Evolutionary conservation across 1,140 invertebrate genomes (phyloP).

Genomic region (Drosophila leontia): DNA sequence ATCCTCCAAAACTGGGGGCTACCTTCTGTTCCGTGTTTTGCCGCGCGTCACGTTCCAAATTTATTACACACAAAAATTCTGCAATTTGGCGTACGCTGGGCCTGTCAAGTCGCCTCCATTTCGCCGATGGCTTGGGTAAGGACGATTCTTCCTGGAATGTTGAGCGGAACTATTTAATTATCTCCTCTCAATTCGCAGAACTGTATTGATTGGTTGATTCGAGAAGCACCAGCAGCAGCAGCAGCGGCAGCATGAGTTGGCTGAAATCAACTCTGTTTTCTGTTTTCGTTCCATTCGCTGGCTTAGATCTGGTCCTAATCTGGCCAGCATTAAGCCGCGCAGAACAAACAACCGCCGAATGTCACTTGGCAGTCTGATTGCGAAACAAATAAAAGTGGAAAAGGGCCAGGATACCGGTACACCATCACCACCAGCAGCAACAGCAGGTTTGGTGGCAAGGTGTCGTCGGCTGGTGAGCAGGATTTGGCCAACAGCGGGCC

Average conservation of each 20-base stretch:
- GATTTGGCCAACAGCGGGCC: constrained; percentile 45
- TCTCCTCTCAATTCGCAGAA: constrained; percentile 19
- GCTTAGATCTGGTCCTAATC: constrained; percentile 38
- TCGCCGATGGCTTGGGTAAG: neutral
- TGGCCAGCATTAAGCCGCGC: constrained; percentile 32
- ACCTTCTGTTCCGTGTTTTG: constrained; percentile 52
- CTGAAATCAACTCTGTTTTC: constrained; percentile 20
- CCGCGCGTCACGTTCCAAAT: constrained; percentile 76
- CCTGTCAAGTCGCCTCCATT: constrained; percentile 29
- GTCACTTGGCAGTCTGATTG: constrained; percentile 57
- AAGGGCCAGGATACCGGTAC: constrained; percentile 19
- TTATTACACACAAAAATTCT: constrained; percentile 73
- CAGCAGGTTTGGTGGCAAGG: constrained; percentile 9
- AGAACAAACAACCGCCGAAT: constrained; percentile 54
- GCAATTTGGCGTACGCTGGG: constrained; percentile 59
- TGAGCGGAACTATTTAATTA: constrained; percentile 45
- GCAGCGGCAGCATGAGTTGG: neutral
- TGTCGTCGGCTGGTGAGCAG: constrained; percentile 8
- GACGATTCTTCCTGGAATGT: neutral
- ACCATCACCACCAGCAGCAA: neutral
- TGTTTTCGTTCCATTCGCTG: constrained; percentile 40
- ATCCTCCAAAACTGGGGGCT: neutral
- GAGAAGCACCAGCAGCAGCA: neutral
- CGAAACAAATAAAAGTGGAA: constrained; percentile 62
- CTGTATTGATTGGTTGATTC: constrained; percentile 27